Base-by-base conservation (phyloP, 1,140 invertebrate genomes). In the Sarcophaga peregrina region DNA sequence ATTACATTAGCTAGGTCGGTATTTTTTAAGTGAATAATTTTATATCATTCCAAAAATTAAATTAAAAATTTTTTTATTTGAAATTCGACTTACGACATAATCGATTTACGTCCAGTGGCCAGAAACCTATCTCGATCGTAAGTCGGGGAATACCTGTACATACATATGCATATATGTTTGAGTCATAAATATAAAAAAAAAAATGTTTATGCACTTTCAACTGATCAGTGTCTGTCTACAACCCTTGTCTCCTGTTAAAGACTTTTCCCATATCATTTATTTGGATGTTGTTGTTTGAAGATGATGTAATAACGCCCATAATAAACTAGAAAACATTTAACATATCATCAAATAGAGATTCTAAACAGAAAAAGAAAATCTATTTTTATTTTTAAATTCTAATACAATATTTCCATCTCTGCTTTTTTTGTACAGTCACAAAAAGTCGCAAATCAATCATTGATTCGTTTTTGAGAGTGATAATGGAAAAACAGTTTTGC, bases 281-380 rank as follows among this genome's bases (percentile, higher is more conserved):
- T 52, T 37, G 25, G 25, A 37, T 37, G 25, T 37, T 37, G 25
- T 37, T 37, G 15, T 58, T 58, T 15, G 52, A 11, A 58, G 17
- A 25, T 17, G 17, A 68, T 17, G n/a, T 68, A 20, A 68, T 68
- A 68, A 68, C 62, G 20, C 20, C 17, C 62, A 68, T 68, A 68
- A 68, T 68, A 68, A 68, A 68, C 20, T 68, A 20, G 17, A 68
- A 68, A 68, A 20, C 62, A 68, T 68, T 68, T 68, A 68, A 68
- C 62, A 68, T 20, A n/a, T 68, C 20, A 68, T 68, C 20, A 68
- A 68, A n/a, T 68, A 68, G 20, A 68, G 15, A 68, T 8, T 68
- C 3, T 68, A 13, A n/a, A n/a, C n/a, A n/a, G 25, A 37, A 37
- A 37, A 37, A 2, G 25, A 37, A 37, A n/a, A 15, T n/a, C 15